Evolutionary conservation across 2,797 vertebrate species (phyloP).

Genomic region (Gymnoscopelus braueri): DNA sequence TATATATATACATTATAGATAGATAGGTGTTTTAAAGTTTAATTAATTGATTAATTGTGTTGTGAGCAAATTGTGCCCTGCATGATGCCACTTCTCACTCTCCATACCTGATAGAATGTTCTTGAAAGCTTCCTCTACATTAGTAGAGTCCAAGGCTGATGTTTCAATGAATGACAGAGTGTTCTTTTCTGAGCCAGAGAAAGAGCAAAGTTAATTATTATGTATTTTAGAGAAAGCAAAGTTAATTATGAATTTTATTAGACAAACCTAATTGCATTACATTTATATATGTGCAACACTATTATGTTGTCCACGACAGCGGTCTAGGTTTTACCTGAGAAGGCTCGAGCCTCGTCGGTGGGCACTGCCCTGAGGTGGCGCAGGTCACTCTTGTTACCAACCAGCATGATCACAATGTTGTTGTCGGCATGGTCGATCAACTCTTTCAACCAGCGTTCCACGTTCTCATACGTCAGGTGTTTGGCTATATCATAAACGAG

Average conservation of each 20-base stretch:
- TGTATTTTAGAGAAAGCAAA: not conserved
- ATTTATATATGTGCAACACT: not conserved
- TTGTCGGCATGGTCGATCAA: slow-evolving; percentile 89
- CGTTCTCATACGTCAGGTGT: slow-evolving; percentile 90
- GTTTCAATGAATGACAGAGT: slow-evolving; percentile 91
- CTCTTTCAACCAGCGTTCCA: slow-evolving; percentile 92
- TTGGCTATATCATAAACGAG: slow-evolving; percentile 92
- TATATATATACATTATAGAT: no score
- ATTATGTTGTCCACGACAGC: no score
- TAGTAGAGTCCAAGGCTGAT: slow-evolving; percentile 90
- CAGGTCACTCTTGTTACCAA: slow-evolving; percentile 83
- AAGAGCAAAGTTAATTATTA: slow-evolving; percentile 1
- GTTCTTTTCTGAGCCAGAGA: slow-evolving; percentile 86
- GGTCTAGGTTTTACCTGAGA: slow-evolving; percentile 77
- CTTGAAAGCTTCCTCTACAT: slow-evolving; percentile 92
- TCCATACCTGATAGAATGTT: slow-evolving; percentile 88
- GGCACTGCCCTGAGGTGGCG: slow-evolving; percentile 84
- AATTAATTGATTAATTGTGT: not conserved
- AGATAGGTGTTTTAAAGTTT: slow-evolving; percentile 3
- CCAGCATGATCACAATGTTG: slow-evolving; percentile 90
- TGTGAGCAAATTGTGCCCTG: not conserved
- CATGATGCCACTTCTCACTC: not conserved
- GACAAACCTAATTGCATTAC: not conserved
- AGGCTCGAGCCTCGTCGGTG: slow-evolving; percentile 88
- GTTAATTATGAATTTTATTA: not conserved